These are phyloP conservation scores for Melanotaenia trifasciata DNA, from an alignment of 2,797 vertebrate species.

Conservation along the genomic window DNA sequence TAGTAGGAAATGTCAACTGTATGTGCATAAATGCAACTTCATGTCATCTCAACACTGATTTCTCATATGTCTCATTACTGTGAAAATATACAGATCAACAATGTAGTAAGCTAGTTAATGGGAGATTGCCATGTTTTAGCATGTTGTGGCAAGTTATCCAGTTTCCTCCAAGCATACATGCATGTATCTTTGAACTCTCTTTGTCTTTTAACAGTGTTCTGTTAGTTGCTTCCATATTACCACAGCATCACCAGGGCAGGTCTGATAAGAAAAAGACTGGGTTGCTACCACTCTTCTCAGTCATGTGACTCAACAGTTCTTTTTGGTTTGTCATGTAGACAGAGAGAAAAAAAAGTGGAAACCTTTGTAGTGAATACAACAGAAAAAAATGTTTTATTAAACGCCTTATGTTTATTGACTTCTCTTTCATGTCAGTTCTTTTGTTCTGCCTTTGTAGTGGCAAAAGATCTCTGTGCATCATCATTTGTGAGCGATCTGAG, in stretches of 20 bases:
- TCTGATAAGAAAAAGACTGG: slow-evolving; percentile 24
- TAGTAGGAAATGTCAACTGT: slow-evolving; percentile 40
- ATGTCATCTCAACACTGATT: slow-evolving; percentile 26
- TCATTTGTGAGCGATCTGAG: slow-evolving; percentile 97
- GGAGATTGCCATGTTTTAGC: neutral
- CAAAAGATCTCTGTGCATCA: slow-evolving; percentile 97
- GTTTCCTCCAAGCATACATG: neutral
- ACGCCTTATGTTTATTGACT: slow-evolving; percentile 99
- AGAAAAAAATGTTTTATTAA: slow-evolving; percentile 99
- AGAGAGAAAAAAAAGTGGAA: slow-evolving; percentile 72
- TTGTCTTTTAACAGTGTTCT: neutral
- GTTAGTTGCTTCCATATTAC: slow-evolving; percentile 32
- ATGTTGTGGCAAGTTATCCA: slow-evolving; percentile 4
- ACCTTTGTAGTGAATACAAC: slow-evolving; percentile 96
- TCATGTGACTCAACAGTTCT: slow-evolving; percentile 88
- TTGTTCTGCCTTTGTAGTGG: slow-evolving; percentile 99
- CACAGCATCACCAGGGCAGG: slow-evolving; percentile 5
- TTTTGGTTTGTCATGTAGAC: slow-evolving; percentile 89
- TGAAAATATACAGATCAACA: slow-evolving; percentile 42
- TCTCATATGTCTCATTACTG: slow-evolving; percentile 21
- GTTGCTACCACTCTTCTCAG: slow-evolving; percentile 73
- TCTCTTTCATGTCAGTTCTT: slow-evolving; percentile 99
- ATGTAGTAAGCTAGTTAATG: slow-evolving; percentile 24
- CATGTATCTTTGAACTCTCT: neutral
- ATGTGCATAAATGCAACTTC: slow-evolving; percentile 10